Evolutionary conservation across 2,797 vertebrate species (phyloP).

Genomic region (Ibycter americanus): DNA sequence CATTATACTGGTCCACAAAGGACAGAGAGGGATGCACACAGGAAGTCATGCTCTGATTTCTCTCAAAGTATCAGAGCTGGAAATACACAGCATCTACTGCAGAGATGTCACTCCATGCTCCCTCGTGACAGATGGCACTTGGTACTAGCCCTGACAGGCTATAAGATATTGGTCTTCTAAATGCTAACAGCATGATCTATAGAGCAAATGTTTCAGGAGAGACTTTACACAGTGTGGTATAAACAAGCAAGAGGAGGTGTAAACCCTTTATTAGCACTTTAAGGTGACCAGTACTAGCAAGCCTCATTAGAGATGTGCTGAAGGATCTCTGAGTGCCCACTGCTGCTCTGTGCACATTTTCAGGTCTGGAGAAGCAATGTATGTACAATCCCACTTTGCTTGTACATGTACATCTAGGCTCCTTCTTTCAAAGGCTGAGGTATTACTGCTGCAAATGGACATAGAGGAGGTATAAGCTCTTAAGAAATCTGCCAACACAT

Average conservation of each 20-base stretch:
- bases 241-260: not conserved
- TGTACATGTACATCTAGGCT: not conserved
- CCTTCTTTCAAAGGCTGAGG: not conserved
- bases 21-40: not conserved
- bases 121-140: not conserved
- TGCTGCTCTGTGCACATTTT: not conserved
- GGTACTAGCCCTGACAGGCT: not conserved
- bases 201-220: not conserved
- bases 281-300: not conserved
- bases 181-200: not conserved
- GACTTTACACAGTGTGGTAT: not conserved
- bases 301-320: not conserved
- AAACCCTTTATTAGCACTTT: not conserved
- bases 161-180: not conserved
- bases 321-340: not conserved
- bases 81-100: not conserved
- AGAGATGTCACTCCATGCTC: not conserved
- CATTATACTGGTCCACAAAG: not conserved
- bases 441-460: not conserved
- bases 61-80: not conserved
- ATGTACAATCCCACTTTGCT: not conserved
- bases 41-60: not conserved
- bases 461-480: not conserved
- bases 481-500: not conserved
- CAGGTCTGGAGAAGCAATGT: not conserved